Evolutionary conservation across 1,140 invertebrate species (phyloP).

Genomic region (Brachionus manjavacas): DNA sequence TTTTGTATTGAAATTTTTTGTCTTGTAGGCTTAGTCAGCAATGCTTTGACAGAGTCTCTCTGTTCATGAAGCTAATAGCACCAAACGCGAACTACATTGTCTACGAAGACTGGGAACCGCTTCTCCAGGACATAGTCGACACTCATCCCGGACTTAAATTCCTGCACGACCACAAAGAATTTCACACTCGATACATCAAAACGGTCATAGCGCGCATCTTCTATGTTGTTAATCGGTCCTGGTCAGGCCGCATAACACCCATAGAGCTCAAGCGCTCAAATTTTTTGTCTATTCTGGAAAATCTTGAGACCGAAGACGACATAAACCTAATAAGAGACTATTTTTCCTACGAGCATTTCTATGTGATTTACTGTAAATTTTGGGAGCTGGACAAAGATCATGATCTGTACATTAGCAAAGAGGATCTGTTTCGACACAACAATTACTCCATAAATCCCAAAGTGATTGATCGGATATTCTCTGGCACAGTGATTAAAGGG

Average conservation of each 20-base stretch:
- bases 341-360: constrained; percentile 99
- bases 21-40: constrained; percentile 74
- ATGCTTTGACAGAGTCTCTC: constrained; percentile 55
- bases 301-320: constrained; percentile 77
- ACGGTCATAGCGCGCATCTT: constrained; percentile 96
- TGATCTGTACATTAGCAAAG: constrained; percentile 86
- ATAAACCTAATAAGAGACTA: constrained; percentile 92
- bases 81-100: constrained; percentile 59
- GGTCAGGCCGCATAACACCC: constrained; percentile 85
- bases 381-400: constrained; percentile 99
- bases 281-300: constrained; percentile 64
- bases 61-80: constrained; percentile 45
- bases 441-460: constrained; percentile 85
- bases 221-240: constrained; percentile 94
- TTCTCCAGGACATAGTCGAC: constrained; percentile 93
- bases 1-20: constrained; percentile 71
- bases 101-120: constrained; percentile 75
- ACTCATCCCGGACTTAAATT: constrained; percentile 97
- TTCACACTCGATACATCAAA: constrained; percentile 95
- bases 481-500: constrained; percentile 60
- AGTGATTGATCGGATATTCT: constrained; percentile 95
- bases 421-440: constrained; percentile 87
- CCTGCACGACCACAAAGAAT: constrained; percentile 91
- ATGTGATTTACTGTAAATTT: constrained; percentile 99
- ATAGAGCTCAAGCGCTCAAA: constrained; percentile 85